Base-by-base conservation (phyloP, 1,140 invertebrate species). In the Drosophila biarmipes region DNA sequence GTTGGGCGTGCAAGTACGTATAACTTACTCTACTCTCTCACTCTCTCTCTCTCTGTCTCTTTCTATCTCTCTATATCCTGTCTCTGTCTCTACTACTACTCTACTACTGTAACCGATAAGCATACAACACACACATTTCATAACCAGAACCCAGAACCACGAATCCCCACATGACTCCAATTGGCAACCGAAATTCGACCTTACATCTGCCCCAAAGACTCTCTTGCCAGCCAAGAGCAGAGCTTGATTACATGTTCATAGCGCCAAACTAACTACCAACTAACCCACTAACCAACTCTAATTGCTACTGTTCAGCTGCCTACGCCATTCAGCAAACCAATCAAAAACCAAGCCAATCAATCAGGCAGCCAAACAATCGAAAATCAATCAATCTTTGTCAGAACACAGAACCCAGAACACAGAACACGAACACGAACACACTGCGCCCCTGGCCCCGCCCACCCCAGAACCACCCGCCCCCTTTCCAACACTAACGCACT, bases 1-100 rank as follows among this genome's bases (percentile, higher is more conserved):
- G 96, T 98, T 94, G 97, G 97, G 94, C 95, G 97, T 95, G 96
- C 97, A 97, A 98, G 97, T 98, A 98, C 95, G 97, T 98, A 96
- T 95, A 93, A 89, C 72, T 89, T 77, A 73, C 79, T 80, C 79
- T 78, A 63, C 74, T 79, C 64, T 86, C 53, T 62, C 74, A 55
- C 73, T 84, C 48, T 75, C 80, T 75, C 71, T 72, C 69, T 84
- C 40, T 80, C 45, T 77, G 43, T 75, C 73, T 77, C 40, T 75
- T 11, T 81, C 38, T 73, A 21, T 81, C 55, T 73, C 40, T 69
- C 66, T 69, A 69, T 81, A 40, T 78, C 67, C 76, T 81, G 38
- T 66, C 59, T 81, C 53, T 80, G 66, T 61, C 56, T 82, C 57
- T 56, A 57, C 61, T 64, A 82, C 62, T 74, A 24, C 24, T 24